A percentile compares a stretch with the other conserved stretches of the same genome.
These are phyloP conservation scores for Arvicanthis niloticus DNA, from an alignment of 2,113 vertebrate species.

Conservation along the genomic window DNA sequence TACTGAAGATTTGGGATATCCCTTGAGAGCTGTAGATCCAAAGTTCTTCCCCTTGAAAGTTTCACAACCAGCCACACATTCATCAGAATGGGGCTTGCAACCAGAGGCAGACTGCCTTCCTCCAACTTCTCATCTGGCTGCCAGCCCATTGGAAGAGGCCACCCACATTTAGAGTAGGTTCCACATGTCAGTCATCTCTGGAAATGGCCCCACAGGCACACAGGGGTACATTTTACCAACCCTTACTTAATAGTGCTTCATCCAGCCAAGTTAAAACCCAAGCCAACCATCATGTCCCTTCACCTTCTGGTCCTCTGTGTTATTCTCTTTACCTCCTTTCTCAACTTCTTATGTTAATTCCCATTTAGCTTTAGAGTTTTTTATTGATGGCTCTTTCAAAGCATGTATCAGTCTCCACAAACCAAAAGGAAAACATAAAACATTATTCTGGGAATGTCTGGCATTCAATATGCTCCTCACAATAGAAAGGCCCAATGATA, in stretches of 20 bases:
- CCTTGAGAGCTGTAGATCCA: background rate
- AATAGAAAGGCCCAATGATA: background rate
- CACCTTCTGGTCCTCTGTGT: background rate
- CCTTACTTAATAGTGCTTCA: background rate
- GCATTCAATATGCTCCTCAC: background rate
- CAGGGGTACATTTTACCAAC: background rate
- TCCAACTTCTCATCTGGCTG: background rate
- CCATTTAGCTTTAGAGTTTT: background rate
- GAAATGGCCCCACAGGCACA: background rate
- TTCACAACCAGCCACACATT: background rate
- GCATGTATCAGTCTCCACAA: background rate
- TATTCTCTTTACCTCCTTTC: background rate
- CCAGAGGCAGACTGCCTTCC: background rate
- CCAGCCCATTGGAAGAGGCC: background rate
- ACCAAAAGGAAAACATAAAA: background rate
- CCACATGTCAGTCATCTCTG: background rate
- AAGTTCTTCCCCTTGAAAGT: too few relatives aligned
- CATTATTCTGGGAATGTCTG: background rate
- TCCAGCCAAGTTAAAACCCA: background rate
- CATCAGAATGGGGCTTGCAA: background rate
- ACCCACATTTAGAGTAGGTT: too few relatives aligned
- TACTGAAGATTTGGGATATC: background rate
- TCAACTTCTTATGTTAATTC: background rate
- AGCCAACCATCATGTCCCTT: background rate
- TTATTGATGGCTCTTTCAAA: background rate